Base-by-base conservation (phyloP, 2,797 vertebrate species). In the Typhlichthys subterraneus region DNA sequence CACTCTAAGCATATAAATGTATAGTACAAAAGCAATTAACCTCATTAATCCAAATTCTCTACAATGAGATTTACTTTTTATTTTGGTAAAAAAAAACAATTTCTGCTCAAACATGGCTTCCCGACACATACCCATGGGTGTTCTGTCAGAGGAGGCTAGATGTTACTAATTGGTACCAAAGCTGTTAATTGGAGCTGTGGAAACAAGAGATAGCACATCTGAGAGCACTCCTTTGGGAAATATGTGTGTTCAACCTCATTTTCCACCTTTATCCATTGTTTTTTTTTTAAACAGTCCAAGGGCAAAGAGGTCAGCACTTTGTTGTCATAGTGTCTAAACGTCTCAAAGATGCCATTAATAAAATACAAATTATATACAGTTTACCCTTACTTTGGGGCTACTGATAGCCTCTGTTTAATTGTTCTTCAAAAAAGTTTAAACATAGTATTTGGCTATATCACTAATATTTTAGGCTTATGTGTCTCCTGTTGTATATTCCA, bases 111-210 rank as follows among this genome's bases (percentile, higher is more conserved):
- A 55, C 65, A 19, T 57, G 73, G 71, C 45, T 81, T 81, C 76
- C 69, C 82, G 80, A 87, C 84, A 84, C 75, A 67, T 61, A 87
- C 76, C 82, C 90, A 67, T 86, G 87, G 84, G 88, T 57, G 67
- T 84, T 78, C 69, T 75, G 70, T 84, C 69, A 81, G 70, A 64
- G 50, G 85, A 84, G 62, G 76, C 76, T 88, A 90, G 85, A 90
- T 89, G 87, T 86, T 78, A 74, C 85, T 91, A 91, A 92, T 91
- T 91, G 90, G 85, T 85, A 88, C 74, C 85, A 85, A 86, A 78
- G 86, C 80, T 85, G 77, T 87, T 89, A 92, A 91, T 90, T 91
- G 89, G 85, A 80, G 83, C 73, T 83, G 79, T 78, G 80, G 77
- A 89, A 90, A 83, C 75, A 85, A 77, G 75, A 83, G 80, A 81